phyloP scores from a whole-genome alignment of 2,888 invertebrate species.

The Campoplex nolae region DNA sequence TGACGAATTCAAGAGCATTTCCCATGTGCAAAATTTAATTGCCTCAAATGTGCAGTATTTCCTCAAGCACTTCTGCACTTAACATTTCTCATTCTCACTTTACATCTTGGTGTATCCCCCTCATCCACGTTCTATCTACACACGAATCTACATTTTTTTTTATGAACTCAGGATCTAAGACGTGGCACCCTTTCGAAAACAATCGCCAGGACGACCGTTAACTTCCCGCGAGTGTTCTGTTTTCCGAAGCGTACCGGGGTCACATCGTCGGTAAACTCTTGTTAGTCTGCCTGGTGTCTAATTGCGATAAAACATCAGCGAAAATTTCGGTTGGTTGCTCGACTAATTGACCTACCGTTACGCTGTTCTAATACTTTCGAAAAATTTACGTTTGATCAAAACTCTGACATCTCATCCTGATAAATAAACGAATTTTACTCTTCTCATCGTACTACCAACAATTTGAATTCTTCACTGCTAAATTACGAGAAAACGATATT shows the following conservation, averaged over 20 bases:
- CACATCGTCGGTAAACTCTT: constrained; percentile 25
- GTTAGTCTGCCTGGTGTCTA: constrained; percentile 29
- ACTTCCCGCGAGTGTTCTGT: constrained; percentile 63
- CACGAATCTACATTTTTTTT: constrained; percentile 30
- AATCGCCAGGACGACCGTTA: constrained; percentile 71
- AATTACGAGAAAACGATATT: not conserved
- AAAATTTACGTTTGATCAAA: not conserved
- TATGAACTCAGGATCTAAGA: constrained; percentile 13
- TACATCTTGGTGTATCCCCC: constrained; percentile 9
- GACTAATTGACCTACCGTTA: constrained; percentile 28
- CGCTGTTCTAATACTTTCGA: not conserved
- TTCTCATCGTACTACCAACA: not conserved
- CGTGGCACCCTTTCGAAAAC: constrained; percentile 66
- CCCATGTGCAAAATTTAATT: not conserved
- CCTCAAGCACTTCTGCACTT: not conserved
- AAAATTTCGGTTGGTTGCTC: constrained; percentile 26
- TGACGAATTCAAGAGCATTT: not conserved
- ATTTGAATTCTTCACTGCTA: not conserved
- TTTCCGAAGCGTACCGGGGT: constrained; percentile 44
- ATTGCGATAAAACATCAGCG: constrained; percentile 43
- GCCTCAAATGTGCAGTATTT: not conserved
- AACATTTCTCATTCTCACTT: constrained; percentile 32
- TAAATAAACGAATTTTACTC: not conserved
- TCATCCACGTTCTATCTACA: constrained; percentile 40
- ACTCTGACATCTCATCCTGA: constrained; percentile 5